A percentile compares a stretch with the other conserved stretches of the same genome.
Conservation (phyloP, 2,888 invertebrate genomes). For the Drosophila borborema region DNA sequence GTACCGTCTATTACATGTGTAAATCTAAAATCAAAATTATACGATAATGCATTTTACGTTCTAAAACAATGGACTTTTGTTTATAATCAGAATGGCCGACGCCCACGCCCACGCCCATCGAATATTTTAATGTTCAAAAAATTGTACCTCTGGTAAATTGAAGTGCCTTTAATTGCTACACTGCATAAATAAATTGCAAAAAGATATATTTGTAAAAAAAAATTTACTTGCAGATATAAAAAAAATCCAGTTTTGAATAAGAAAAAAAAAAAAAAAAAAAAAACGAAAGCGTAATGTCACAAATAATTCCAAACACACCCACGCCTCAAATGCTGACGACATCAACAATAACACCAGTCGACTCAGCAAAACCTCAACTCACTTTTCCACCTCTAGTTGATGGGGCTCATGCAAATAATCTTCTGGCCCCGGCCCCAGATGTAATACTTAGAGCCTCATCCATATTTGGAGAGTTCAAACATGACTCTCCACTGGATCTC, state of each 20-base stretch:
- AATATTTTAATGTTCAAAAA: constrained; percentile 57
- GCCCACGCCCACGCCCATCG: constrained; percentile 75
- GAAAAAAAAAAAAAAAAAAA: constrained; percentile 1
- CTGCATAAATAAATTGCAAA: not conserved
- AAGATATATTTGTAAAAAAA: constrained; percentile 6
- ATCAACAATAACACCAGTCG: constrained; percentile 71
- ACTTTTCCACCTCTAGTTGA: constrained; percentile 54
- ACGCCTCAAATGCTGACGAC: constrained; percentile 80
- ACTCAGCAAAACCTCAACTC: constrained; percentile 58
- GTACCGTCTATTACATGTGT: constrained; percentile 20
- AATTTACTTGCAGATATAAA: constrained; percentile 36
- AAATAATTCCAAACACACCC: constrained; percentile 77
- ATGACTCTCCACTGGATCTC: constrained; percentile 68
- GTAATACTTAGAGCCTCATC: constrained; percentile 61
- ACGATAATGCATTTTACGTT: constrained; percentile 32
- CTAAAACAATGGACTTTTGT: constrained; percentile 39
- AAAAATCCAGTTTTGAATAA: constrained; percentile 23
- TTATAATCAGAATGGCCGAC: constrained; percentile 70
- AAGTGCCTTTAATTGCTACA: constrained; percentile 3
- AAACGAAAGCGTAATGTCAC: constrained; percentile 65
- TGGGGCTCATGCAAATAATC: constrained; percentile 47
- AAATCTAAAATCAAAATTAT: constrained; percentile 7
- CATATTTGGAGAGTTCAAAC: constrained; percentile 65
- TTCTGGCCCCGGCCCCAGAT: constrained; percentile 45
- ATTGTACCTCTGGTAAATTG: constrained; percentile 56